These are phyloP conservation scores for Phycodurus eques DNA, from an alignment of 2,113 vertebrate genomes.

Conservation along the genomic window DNA sequence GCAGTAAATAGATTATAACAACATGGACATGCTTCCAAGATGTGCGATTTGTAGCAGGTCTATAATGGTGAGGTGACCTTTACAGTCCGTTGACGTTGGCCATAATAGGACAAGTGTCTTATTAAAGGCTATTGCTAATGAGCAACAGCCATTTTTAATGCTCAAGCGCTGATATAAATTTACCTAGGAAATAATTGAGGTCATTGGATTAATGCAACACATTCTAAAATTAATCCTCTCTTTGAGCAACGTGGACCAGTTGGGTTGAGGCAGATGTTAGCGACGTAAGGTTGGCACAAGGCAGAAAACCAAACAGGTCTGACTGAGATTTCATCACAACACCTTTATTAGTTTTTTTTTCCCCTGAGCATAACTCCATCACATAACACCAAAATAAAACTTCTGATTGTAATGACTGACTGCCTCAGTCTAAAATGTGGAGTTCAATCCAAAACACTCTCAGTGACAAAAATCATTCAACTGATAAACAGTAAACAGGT, in stretches of 20 bases:
- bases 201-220: not conserved
- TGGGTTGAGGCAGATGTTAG: not conserved
- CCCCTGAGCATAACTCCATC: not conserved
- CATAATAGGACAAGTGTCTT: conserved; percentile 13
- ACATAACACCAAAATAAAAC: not conserved
- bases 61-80: conserved; percentile 10
- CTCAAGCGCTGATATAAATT: conserved; percentile 24
- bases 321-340: not conserved
- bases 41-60: conserved; percentile 1
- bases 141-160: conserved; percentile 17
- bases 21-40: not conserved
- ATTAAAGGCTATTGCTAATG: conserved; percentile 29
- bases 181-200: conserved; percentile 20
- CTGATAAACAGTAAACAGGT: not conserved
- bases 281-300: too few relatives aligned
- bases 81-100: not conserved
- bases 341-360: not conserved
- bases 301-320: not conserved
- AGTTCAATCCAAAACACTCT: not conserved
- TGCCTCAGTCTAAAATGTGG: not conserved
- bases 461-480: not conserved
- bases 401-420: not conserved
- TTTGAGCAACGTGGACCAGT: not conserved
- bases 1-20: not conserved
- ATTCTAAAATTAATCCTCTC: not conserved